Evolutionary conservation across 2,797 vertebrate species (phyloP), one percentile per base, ranked within the genome.

Genomic region (Ptychadena robeensis): DNA sequence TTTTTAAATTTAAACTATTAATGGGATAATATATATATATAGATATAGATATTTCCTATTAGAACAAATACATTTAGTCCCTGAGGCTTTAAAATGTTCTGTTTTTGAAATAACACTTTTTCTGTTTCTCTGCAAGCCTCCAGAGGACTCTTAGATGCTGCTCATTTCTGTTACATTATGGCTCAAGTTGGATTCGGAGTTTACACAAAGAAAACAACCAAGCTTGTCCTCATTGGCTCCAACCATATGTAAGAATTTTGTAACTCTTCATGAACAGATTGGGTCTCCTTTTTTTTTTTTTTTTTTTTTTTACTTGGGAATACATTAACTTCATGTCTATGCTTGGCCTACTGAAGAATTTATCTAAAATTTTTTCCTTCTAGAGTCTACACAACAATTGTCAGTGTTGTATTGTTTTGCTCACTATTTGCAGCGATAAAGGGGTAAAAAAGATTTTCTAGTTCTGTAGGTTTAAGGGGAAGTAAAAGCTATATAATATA

Each of bases 131-230:
- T 22, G 35, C 0, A 91, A 99, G 98, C 95, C 73, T 97, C 97
- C 2, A 97, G 95, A 89, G 96, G 97, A 18, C 93, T 99, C 73
- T 85, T 96, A 0, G 98, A 99, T 28, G 97, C 96, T 0, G 96
- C 97, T 1, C 98, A 99, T 85, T 99, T 99, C 87, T 99, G 98
- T 91, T 99, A 99, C 90, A 88, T 99, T 86, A 98, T 99, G 97
- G 97, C 97, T 82, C 97, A 98, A 87, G 94, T 96, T 32, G 96
- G 95, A 18, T 93, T 99, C 80, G 97, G 97, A 4, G 92, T 98
- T 80, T 99, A 94, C 82, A 96, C 96, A 1, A 97, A 96, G 93
- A 99, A 99, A 88, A 95, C 95, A 64, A 94, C 97, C 25, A 99
- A 99, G 85, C 94, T 99, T 80, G 97, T 99, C 81, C 90, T 99